Conservation (phyloP, 2,797 vertebrate genomes). For the Chromis chromis region DNA sequence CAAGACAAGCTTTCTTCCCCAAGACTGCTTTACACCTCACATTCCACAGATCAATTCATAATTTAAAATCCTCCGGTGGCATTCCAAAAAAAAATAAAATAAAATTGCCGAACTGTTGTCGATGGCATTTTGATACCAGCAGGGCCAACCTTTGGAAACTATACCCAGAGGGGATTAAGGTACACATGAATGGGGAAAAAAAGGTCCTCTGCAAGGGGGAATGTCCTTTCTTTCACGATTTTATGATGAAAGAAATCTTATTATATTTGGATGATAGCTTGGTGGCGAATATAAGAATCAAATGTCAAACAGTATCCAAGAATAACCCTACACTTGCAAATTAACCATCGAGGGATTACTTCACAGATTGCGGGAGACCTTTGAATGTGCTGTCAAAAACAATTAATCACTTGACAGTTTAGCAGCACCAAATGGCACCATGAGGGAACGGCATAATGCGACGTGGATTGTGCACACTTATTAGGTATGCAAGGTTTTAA, state of each 20-base stretch:
- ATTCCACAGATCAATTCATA: conserved; percentile 69
- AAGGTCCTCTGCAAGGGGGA: conserved; percentile 19
- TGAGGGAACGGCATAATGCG: conserved; percentile 8
- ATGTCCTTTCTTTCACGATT: conserved; percentile 53
- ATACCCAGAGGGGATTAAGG: conserved; percentile 34
- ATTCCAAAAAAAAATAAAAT: conserved; percentile 33
- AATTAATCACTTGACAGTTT: conserved; percentile 55
- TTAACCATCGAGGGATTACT: conserved; percentile 47
- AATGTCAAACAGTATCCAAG: conserved; percentile 66
- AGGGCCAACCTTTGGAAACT: conserved; percentile 59
- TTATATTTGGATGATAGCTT: conserved; percentile 43
- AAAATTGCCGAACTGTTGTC: conserved; percentile 35
- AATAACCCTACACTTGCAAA: conserved; percentile 60
- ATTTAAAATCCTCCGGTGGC: conserved; percentile 70
- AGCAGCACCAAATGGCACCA: conserved; percentile 37
- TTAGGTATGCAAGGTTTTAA: conserved; percentile 41
- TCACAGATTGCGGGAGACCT: conserved; percentile 54
- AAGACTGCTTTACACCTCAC: conserved; percentile 41
- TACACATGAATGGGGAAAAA: conserved; percentile 17
- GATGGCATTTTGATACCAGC: conserved; percentile 70
- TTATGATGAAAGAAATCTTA: conserved; percentile 43
- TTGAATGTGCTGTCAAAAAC: conserved; percentile 62
- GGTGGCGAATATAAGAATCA: conserved; percentile 60
- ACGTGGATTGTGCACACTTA: conserved; percentile 8
- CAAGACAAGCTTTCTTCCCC: conserved; percentile 38